Evolutionary conservation across 92 coral and sea anemone genomes (phyloP).

Genomic region (Montipora capitata): DNA sequence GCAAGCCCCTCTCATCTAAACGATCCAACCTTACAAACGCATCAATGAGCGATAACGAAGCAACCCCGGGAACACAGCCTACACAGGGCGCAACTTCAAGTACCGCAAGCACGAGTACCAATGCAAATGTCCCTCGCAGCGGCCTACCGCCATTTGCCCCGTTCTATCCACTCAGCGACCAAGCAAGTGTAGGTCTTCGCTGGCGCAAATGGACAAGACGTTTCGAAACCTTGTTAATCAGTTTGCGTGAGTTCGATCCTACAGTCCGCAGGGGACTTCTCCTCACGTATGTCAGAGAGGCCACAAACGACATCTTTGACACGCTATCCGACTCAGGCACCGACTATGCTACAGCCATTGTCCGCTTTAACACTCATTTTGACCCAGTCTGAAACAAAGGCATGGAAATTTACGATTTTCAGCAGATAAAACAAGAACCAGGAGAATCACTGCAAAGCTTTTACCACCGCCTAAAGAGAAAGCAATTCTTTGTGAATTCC

Average conservation of each 20-base stretch:
- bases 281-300: constrained; percentile 70
- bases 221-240: constrained; percentile 58
- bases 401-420: background rate
- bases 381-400: background rate
- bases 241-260: constrained; percentile 64
- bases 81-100: background rate
- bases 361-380: background rate
- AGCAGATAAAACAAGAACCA: background rate
- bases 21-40: too few relatives aligned
- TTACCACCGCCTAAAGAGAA: background rate
- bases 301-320: constrained; percentile 37
- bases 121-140: constrained; percentile 48
- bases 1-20: too few relatives aligned
- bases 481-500: background rate
- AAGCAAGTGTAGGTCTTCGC: constrained; percentile 59
- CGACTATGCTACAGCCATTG: constrained; percentile 11
- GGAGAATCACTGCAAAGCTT: background rate
- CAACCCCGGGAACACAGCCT: background rate
- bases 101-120: background rate
- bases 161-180: constrained; percentile 66
- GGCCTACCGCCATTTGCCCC: constrained; percentile 61
- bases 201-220: constrained; percentile 64
- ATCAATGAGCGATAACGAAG: background rate
- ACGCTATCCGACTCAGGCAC: constrained; percentile 22
- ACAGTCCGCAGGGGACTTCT: constrained; percentile 63